Evolutionary conservation across 2,888 invertebrate species (phyloP).

Genomic region (Cheilosia soror): DNA sequence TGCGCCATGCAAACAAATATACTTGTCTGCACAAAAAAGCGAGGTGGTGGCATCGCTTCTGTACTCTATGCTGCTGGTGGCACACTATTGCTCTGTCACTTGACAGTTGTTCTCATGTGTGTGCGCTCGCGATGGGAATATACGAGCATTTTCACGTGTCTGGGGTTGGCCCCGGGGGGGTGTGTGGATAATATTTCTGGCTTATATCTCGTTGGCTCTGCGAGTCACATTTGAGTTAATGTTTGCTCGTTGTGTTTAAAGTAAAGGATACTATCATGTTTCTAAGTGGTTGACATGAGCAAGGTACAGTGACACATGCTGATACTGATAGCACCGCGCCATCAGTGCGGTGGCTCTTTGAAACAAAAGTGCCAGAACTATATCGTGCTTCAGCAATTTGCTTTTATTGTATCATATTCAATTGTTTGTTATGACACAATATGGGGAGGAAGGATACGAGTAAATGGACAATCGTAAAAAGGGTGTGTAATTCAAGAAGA

Average conservation of each 20-base stretch:
- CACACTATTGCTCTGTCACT: constrained; percentile 31
- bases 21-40: constrained; percentile 31
- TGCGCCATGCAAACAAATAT: constrained; percentile 48
- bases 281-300: constrained; percentile 48
- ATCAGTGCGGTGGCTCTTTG: constrained; percentile 12
- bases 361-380: constrained; percentile 25
- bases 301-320: background rate
- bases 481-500: constrained; percentile 33
- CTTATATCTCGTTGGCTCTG: constrained; percentile 21
- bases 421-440: constrained; percentile 36
- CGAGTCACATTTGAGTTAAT: constrained; percentile 49
- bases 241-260: constrained; percentile 48
- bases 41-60: constrained; percentile 9
- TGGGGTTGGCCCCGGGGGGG: background rate
- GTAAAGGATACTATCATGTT: constrained; percentile 44
- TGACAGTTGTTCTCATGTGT: constrained; percentile 25
- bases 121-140: constrained; percentile 22
- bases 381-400: constrained; percentile 38
- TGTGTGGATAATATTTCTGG: constrained; percentile 32
- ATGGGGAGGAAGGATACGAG: background rate
- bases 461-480: constrained; percentile 17
- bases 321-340: too few relatives aligned
- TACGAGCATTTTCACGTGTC: constrained; percentile 3
- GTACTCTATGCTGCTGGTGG: background rate
- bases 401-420: constrained; percentile 59